A percentile compares a stretch with the other conserved stretches of the same genome.
phyloP scores from a whole-genome alignment of 2,113 vertebrate species.

The Trogon surrucura region DNA sequence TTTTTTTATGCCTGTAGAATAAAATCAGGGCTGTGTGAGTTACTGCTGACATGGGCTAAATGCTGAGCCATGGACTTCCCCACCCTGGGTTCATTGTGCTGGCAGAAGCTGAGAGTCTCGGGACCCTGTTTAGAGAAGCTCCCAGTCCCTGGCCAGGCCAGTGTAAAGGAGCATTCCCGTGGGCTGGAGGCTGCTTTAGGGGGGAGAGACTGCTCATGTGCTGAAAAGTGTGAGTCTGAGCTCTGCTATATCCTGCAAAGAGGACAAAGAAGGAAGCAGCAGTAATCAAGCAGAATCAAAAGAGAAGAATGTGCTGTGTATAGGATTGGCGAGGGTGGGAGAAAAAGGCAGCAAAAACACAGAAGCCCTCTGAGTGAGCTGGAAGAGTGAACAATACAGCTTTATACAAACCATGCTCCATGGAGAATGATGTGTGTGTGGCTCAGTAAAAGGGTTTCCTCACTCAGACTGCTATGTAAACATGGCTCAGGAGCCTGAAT shows the following conservation, averaged over 20 bases:
- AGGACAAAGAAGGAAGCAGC: not conserved
- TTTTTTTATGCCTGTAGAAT: not conserved
- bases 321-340: not conserved
- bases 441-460: slow-evolving; percentile 17
- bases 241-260: not conserved
- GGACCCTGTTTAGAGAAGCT: not conserved
- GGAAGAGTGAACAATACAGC: slow-evolving; percentile 8
- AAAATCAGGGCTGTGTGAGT: not conserved
- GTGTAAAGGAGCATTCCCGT: not conserved
- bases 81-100: not conserved
- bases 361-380: not conserved
- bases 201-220: not conserved
- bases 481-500: not conserved
- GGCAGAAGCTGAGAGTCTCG: not conserved
- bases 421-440: not conserved
- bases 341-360: not conserved
- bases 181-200: not conserved
- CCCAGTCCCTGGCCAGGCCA: not conserved
- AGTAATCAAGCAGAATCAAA: not conserved
- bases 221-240: not conserved
- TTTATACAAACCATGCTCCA: not conserved
- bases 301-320: not conserved
- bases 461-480: not conserved
- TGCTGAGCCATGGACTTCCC: not conserved
- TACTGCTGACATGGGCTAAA: not conserved